Evolutionary conservation across 2,797 vertebrate genomes (phyloP).

Genomic region (Sphenopsis melanotis): DNA sequence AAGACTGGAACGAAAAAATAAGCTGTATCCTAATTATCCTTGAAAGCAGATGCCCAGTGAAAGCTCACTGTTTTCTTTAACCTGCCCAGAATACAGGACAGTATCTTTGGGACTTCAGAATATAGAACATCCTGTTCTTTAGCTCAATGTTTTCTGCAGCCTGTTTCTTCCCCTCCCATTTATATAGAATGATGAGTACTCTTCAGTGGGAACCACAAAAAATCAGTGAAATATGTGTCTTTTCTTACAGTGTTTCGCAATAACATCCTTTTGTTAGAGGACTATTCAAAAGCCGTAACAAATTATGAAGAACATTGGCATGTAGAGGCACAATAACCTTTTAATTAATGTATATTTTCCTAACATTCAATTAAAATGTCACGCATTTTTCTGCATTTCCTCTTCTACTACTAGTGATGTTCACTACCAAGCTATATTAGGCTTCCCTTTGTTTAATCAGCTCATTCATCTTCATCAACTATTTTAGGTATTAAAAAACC

Average conservation of each 20-base stretch:
- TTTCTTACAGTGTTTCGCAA: not conserved
- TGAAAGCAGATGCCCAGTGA: not conserved
- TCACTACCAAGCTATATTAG: slow-evolving; percentile 8
- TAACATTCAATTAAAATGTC: slow-evolving; percentile 1
- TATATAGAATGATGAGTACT: not conserved
- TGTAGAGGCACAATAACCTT: not conserved
- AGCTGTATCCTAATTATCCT: not conserved
- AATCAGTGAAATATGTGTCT: not conserved
- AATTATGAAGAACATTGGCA: not conserved
- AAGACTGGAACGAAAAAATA: not conserved
- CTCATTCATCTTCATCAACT: slow-evolving; percentile 6
- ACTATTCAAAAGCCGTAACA: not conserved
- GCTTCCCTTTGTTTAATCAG: slow-evolving; percentile 13
- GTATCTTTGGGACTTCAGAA: not conserved
- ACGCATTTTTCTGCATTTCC: not conserved
- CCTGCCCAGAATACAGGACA: not conserved
- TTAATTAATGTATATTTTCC: slow-evolving; percentile 14
- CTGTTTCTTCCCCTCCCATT: not conserved
- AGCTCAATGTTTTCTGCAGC: not conserved
- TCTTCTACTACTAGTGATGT: not conserved
- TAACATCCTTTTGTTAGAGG: not conserved
- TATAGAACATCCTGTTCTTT: not conserved
- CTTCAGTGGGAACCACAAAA: not conserved
- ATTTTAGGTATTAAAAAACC: not conserved
- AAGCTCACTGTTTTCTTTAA: not conserved